Evolutionary conservation across 2,888 invertebrate genomes (phyloP).

Genomic region (Rhagonycha fulva): DNA sequence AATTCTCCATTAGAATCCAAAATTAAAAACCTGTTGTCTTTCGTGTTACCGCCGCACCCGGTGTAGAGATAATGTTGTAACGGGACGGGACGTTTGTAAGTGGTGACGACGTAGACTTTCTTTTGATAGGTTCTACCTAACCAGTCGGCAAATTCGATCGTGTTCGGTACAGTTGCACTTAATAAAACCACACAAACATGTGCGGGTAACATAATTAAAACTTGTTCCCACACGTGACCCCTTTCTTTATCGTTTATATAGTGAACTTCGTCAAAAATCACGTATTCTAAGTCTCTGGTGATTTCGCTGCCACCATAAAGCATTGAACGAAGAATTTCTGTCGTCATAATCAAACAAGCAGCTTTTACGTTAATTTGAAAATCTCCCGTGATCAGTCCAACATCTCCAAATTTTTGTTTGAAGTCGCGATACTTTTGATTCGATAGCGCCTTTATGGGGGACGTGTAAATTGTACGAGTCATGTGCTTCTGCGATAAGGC

Average conservation of each 20-base stretch:
- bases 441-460: slow-evolving; percentile 97
- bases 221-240: slow-evolving; percentile 99
- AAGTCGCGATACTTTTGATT: slow-evolving; percentile 99
- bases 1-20: slow-evolving; percentile 78
- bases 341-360: slow-evolving; percentile 97
- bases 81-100: slow-evolving; percentile 91
- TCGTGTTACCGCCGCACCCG: slow-evolving; percentile 74
- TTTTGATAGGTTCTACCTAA: slow-evolving; percentile 84
- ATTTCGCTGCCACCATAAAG: slow-evolving; percentile 93
- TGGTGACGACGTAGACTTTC: slow-evolving; percentile 92
- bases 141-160: slow-evolving; percentile 94
- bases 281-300: slow-evolving; percentile 95
- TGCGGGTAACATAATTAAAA: slow-evolving; percentile 87
- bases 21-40: slow-evolving; percentile 76
- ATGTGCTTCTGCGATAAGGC: slow-evolving; percentile 91
- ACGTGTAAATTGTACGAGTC: slow-evolving; percentile 94
- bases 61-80: slow-evolving; percentile 93
- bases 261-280: slow-evolving; percentile 99
- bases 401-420: slow-evolving; percentile 87
- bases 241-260: slow-evolving; percentile 91
- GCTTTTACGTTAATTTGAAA: slow-evolving; percentile 93
- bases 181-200: slow-evolving; percentile 96
- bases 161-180: slow-evolving; percentile 98
- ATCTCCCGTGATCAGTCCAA: slow-evolving; percentile 94
- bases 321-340: slow-evolving; percentile 97